Evolutionary conservation across 2,113 vertebrate genomes (phyloP).

Genomic region (Psilopsiagon aymara): DNA sequence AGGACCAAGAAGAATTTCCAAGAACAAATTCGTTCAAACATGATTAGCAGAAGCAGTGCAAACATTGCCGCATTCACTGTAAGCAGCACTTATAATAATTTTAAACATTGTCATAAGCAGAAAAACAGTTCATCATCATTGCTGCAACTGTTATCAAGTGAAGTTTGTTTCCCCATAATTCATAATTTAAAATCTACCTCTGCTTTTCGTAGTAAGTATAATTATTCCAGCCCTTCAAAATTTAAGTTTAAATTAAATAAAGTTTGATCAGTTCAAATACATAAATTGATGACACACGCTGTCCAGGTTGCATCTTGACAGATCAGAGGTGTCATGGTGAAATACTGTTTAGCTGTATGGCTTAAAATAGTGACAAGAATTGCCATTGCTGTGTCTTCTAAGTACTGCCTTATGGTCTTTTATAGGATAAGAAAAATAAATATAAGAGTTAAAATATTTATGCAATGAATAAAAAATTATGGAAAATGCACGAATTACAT

Average conservation of each 20-base stretch:
- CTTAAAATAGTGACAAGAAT: not conserved
- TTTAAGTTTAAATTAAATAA: not conserved
- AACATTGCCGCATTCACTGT: not conserved
- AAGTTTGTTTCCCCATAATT: not conserved
- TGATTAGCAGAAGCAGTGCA: not conserved
- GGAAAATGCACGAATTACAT: not conserved
- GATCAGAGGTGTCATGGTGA: not conserved
- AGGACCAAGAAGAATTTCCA: not conserved
- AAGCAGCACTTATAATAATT: not conserved
- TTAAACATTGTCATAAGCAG: not conserved
- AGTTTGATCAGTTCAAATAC: not conserved
- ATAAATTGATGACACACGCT: not conserved
- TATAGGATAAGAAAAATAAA: not conserved
- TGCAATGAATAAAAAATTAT: not conserved
- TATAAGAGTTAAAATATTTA: not conserved
- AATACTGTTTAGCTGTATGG: not conserved
- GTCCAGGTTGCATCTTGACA: not conserved
- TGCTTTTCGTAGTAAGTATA: not conserved
- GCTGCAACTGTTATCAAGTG: not conserved
- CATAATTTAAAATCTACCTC: not conserved
- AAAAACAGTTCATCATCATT: not conserved
- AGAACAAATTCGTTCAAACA: not conserved
- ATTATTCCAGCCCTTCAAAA: not conserved
- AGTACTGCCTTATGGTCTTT: not conserved
- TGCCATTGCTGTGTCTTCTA: not conserved